phyloP scores from a whole-genome alignment of 2,113 vertebrate genomes.

The Seriola aureovittata region DNA sequence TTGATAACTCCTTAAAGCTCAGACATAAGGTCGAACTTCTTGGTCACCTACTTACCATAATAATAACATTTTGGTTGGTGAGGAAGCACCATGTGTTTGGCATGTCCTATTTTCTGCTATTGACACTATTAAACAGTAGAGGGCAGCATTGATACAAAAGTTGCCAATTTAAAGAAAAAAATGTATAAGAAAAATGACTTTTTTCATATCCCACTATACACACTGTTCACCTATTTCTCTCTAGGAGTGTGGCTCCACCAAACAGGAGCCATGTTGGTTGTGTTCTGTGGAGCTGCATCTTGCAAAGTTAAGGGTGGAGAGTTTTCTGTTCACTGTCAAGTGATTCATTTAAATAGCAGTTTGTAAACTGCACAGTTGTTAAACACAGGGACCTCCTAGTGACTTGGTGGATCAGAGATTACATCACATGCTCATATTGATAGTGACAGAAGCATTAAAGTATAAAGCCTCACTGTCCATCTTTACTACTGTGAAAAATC shows the following conservation, averaged over 20 bases:
- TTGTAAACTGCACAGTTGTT: slow-evolving; percentile 17
- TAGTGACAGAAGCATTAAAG: neutral
- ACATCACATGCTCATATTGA: neutral
- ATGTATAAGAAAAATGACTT: neutral
- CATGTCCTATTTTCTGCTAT: neutral
- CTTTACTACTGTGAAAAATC: neutral
- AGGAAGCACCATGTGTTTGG: neutral
- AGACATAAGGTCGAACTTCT: neutral
- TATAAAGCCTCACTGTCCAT: neutral
- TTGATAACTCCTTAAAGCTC: neutral
- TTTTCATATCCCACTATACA: neutral
- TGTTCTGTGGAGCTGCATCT: neutral
- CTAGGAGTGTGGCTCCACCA: too few species aligned
- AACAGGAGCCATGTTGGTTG: neutral
- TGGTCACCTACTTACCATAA: too few species aligned
- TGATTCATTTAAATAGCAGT: slow-evolving; percentile 5
- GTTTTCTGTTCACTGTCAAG: neutral
- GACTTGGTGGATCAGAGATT: slow-evolving; percentile 6
- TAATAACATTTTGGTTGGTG: neutral
- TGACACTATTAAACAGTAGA: slow-evolving; percentile 13
- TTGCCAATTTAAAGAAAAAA: neutral
- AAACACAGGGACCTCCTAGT: neutral
- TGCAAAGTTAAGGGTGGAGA: neutral
- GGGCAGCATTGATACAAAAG: slow-evolving; percentile 33
- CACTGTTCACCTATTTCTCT: neutral